These are phyloP conservation scores for Microplitis mediator DNA, from an alignment of 1,140 invertebrate genomes.

Conservation along the genomic window DNA sequence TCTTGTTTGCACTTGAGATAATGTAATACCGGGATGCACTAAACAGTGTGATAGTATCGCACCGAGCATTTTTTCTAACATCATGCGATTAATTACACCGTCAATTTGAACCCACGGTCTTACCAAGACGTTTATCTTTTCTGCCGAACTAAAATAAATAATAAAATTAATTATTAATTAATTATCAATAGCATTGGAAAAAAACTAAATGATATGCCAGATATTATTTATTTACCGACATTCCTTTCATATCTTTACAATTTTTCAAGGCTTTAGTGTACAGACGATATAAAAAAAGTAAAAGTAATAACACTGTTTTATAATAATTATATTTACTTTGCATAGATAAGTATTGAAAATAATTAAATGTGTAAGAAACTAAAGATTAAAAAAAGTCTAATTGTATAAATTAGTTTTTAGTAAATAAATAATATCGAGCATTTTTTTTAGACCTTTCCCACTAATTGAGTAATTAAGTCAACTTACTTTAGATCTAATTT, in stretches of 20 bases:
- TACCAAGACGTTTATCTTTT: constrained; percentile 58
- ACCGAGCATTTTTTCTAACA: constrained; percentile 73
- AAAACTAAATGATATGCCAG: neutral
- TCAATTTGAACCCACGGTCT: constrained; percentile 79
- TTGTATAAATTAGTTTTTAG: too few relatives aligned
- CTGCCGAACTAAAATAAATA: constrained; percentile 47
- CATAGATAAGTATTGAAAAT: too few relatives aligned
- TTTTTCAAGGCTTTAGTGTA: too few relatives aligned
- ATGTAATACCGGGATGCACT: constrained; percentile 64
- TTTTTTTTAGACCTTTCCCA: neutral
- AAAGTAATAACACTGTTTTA: too few relatives aligned
- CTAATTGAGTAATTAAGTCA: neutral
- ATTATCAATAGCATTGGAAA: constrained; percentile 13
- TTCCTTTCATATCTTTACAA: too few relatives aligned
- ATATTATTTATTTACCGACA: neutral
- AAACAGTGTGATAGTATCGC: constrained; percentile 70
- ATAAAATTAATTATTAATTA: constrained; percentile 10
- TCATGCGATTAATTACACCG: constrained; percentile 72
- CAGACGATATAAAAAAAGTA: too few relatives aligned
- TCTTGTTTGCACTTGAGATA: constrained; percentile 63
- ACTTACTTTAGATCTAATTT: constrained; percentile 53
- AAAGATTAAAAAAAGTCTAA: too few relatives aligned
- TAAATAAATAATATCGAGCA: neutral
- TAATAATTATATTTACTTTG: too few relatives aligned
- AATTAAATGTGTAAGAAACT: too few relatives aligned